Base-by-base conservation (phyloP, 2,797 vertebrate species). In the Falco concolor region DNA sequence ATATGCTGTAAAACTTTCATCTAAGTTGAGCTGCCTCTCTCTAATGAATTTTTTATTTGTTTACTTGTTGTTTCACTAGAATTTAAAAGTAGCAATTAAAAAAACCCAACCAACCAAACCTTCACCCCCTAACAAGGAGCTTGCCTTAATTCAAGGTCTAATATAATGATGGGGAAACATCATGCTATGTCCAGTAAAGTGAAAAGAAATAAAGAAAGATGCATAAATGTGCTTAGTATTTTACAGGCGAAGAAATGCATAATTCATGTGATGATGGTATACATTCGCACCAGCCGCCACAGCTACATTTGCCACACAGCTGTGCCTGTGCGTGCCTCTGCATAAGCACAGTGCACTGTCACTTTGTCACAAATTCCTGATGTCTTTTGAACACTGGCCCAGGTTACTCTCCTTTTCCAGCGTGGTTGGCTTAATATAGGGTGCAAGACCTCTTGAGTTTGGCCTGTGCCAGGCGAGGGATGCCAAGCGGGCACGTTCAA, bases 31-130 rank as follows among this genome's bases (percentile, higher is more conserved):
- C 96, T 86, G 97, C 96, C 95, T 96, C 93, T 97, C 95, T 96
- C 97, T 98, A 98, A 98, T 96, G 96, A 98, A 97, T 98, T 98
- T 98, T 98, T 98, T 98, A 98, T 98, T 98, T 98, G 98, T 98
- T 98, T 98, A 98, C 98, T 97, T 86, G 86, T 97, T 95, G 97
- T 97, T 97, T 97, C 95, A 83, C 92, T 85, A 79, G 87, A 96
- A 97, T 97, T 95, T 94, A 94, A 97, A 98, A 98, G 97, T 63
- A 92, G 93, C 97, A 89, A 95, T 98, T 98, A 92, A 94, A 97
- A 97, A 96, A 96, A 91, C 67, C 61, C 95, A 92, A 56, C 56
- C 88, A 89, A 93, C 21, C 89, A 91, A 92, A 53, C 50, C 65
- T 60, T 84, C 44, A 4, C 4, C 20, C 69, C 11, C 19, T 94